Percentiles rank a stretch among this genome's conserved stretches.
phyloP scores from a whole-genome alignment of 2,113 vertebrate genomes.

The Gnathochromis pfefferi region DNA sequence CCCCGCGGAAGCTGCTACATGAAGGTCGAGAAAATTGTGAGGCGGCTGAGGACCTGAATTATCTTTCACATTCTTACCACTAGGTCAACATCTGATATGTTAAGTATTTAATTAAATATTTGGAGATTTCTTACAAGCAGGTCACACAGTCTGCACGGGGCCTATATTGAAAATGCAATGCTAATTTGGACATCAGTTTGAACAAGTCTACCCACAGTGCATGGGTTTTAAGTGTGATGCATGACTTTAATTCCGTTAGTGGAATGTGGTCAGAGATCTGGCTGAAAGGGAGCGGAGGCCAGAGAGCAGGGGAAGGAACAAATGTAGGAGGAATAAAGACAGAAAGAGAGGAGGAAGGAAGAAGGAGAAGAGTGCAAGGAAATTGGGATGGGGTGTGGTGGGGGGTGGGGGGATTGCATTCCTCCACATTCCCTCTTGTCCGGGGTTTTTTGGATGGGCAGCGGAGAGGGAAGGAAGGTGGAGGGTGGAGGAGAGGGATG shows the following conservation, averaged over 20 bases:
- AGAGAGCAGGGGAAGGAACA: conserved; percentile 35
- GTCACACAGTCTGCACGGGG: conserved; percentile 10
- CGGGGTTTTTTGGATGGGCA: conserved; percentile 32
- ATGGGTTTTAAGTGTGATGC: conserved; percentile 70
- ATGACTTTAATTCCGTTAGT: conserved; percentile 72
- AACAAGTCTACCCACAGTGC: conserved; percentile 68
- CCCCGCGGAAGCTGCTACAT: background rate
- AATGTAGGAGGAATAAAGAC: conserved; percentile 43
- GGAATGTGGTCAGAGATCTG: conserved; percentile 61
- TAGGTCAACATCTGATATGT: background rate
- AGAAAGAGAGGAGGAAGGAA: conserved; percentile 17
- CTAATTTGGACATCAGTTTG: conserved; percentile 67
- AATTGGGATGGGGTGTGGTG: background rate
- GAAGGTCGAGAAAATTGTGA: conserved; percentile 16
- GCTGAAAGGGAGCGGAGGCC: conserved; percentile 41
- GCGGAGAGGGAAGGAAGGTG: conserved; percentile 40
- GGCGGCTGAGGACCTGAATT: background rate
- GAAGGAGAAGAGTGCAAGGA: background rate
- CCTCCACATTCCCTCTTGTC: conserved; percentile 38
- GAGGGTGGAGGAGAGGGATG: conserved; percentile 36
- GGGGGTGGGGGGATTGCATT: background rate
- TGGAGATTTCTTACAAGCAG: conserved; percentile 28
- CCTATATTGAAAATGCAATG: conserved; percentile 34
- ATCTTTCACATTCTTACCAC: background rate
- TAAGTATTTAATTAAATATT: conserved; percentile 22